A percentile compares a stretch with the other conserved stretches of the same genome.
Evolutionary conservation across 2,113 vertebrate species (phyloP).

Genomic region (Xenopus borealis): DNA sequence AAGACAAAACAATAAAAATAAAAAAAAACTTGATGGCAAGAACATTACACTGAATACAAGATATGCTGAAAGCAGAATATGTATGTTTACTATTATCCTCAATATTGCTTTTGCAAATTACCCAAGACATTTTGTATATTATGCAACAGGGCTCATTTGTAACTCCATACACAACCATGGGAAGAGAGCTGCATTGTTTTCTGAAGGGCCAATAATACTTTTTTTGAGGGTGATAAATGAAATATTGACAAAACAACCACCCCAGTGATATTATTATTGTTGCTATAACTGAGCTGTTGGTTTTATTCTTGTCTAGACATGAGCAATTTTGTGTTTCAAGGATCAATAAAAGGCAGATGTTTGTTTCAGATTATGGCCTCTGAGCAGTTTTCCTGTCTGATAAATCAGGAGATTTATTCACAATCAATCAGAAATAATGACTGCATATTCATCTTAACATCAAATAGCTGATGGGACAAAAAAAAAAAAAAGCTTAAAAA

Average conservation of each 20-base stretch:
- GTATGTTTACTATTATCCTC: no score
- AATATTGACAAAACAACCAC: conserved; percentile 34
- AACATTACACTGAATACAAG: no score
- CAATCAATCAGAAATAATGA: conserved; percentile 35
- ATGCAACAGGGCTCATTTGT: conserved; percentile 1
- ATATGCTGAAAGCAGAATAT: no score
- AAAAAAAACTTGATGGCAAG: no score
- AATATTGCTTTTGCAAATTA: background rate
- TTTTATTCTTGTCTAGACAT: conserved; percentile 43
- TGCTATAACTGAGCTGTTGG: conserved; percentile 26
- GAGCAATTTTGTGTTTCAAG: conserved; percentile 33
- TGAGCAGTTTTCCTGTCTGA: conserved; percentile 26
- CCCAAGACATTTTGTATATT: background rate
- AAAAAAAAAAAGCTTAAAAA: background rate
- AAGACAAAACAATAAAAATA: no score
- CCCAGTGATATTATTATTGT: conserved; percentile 29
- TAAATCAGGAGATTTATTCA: conserved; percentile 29
- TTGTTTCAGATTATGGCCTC: conserved; percentile 38
- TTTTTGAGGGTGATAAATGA: conserved; percentile 37
- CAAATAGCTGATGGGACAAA: conserved; percentile 24
- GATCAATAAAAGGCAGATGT: conserved; percentile 45
- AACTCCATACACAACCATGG: background rate
- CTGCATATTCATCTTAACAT: conserved; percentile 33
- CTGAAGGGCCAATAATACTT: conserved; percentile 28
- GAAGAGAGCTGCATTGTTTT: conserved; percentile 21